Base-by-base conservation (phyloP, 2,797 vertebrate species). In the Lateolabrax maculatus region DNA sequence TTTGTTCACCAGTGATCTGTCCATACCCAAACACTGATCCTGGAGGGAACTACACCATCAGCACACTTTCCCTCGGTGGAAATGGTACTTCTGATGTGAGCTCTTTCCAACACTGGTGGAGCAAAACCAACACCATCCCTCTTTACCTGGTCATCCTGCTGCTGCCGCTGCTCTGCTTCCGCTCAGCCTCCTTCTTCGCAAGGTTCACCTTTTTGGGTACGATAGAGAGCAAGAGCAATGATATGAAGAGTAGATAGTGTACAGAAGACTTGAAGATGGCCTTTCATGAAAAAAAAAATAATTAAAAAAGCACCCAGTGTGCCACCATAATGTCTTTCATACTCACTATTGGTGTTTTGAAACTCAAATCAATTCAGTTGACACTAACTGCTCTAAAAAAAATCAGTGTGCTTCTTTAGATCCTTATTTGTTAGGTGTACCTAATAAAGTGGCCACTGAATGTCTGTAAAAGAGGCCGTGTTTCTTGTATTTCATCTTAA, bases 181-280 rank as follows among this genome's bases (percentile, higher is more conserved):
- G 96, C 74, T 99, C 98, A 0, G 98, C 98, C 0, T 97, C 98
- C n/a, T 99, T 99, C 93, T 99, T 99, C 60, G 97, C 98, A 0
- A 96, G 97, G 85, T 99, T 99, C 92, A 99, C 98, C 41, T 97
- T 98, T 56, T 85, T 99, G 56, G 98, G 98, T 99, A 95, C 91
- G 81, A 53, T 2, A 11, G 19, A 37, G 13, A n/a, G n/a, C 21
- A 1, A 3, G 5, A 13, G 29, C n/a, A 25, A 16, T 55, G 48
- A 64, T 34, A 3, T 31, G n/a, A 39, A 19, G 8, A 52, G n/a
- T 23, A 18, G 44, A 11, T 37, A 19, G 13, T n/a, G n/a, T n/a
- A n/a, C 62, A 34, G 23, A 27, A 12, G 9, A 16, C 15, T 25
- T 58, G 11, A 9, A 6, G n/a, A n/a, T n/a, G n/a, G n/a, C n/a